Percentiles rank a stretch among this genome's conserved stretches.
phyloP scores from a whole-genome alignment of 2,888 invertebrate genomes.

The Heliconius hortense region DNA sequence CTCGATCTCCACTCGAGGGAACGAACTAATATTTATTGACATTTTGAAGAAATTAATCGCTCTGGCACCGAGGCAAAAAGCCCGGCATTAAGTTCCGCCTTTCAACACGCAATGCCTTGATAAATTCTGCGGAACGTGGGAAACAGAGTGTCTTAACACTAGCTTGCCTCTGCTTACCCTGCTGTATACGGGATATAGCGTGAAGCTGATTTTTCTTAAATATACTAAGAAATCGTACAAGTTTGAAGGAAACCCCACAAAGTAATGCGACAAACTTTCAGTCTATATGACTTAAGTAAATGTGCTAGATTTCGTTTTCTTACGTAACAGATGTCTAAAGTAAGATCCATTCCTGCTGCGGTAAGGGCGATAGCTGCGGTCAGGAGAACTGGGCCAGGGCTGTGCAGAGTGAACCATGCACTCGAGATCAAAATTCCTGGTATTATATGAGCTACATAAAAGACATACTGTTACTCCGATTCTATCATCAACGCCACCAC shows the following conservation, averaged over 20 bases:
- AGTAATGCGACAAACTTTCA: not conserved
- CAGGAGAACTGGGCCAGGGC: constrained; percentile 66
- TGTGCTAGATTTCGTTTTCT: constrained; percentile 45
- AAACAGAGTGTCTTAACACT: too few relatives aligned
- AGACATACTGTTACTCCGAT: not conserved
- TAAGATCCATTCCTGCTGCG: constrained; percentile 83
- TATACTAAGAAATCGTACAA: not conserved
- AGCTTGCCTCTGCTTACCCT: too few relatives aligned
- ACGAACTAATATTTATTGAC: too few relatives aligned
- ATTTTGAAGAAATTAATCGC: too few relatives aligned
- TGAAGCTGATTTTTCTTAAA: not conserved
- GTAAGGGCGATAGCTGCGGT: constrained; percentile 77
- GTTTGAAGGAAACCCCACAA: not conserved
- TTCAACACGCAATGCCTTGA: too few relatives aligned
- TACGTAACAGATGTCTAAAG: constrained; percentile 81
- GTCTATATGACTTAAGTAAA: not conserved
- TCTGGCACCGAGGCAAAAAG: too few relatives aligned
- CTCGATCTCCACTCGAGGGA: too few relatives aligned
- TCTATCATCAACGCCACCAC: not conserved
- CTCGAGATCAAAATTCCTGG: constrained; percentile 70
- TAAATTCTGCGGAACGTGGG: too few relatives aligned
- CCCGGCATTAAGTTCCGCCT: too few relatives aligned
- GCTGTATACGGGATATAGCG: too few relatives aligned
- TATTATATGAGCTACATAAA: constrained; percentile 73
- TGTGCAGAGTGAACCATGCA: constrained; percentile 58